Base-by-base conservation (phyloP, 1,140 invertebrate species). In the Idris sp. region DNA sequence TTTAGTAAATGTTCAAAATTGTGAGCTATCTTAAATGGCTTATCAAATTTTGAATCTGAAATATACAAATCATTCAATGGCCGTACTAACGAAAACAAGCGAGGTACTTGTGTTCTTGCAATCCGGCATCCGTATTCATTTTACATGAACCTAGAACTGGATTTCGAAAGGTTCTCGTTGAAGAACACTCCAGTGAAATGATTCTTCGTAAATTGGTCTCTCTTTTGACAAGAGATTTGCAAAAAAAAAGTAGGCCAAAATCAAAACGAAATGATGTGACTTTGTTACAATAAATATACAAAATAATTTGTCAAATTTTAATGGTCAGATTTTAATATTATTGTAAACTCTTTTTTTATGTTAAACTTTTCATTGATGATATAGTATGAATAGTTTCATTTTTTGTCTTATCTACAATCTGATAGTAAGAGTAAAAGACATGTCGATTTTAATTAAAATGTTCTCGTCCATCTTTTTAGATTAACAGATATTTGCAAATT, bases 141-240 rank as follows among this genome's bases (percentile, higher is more conserved):
- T 67, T 68, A 58, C 64, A 68, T 58, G 46, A 68, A 68, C 13
- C 18, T 10, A 26, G 36, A 58, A 58, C 64, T 41, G 11, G 14
- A 41, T 56, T 58, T 68, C 36, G 36, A 68, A 44, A 14, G 19
- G 43, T 51, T 51, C 64, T 68, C 36, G 53, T 51, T 40, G 18
- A 51, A 58, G 53, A 68, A 68, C 44, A 51, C 64, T 68, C n/a
- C 18, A 68, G 15, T 40, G 11, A 18, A 68, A 58, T 44, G 53
- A 68, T 68, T 68, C 44, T 68, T 58, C 22, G 44, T 15, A 68
- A 68, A 68, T 58, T 68, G 64, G 64, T 58, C 30, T 49, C 14
- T 13, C 53, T 68, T 58, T 68, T 58, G 44, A 68, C 28, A 40
- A 36, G 16, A 58, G 43, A 51, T 46, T 15, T 11, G 9, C 28